Conservation (phyloP, 2,797 vertebrate genomes). For the Luscinia luscinia region DNA sequence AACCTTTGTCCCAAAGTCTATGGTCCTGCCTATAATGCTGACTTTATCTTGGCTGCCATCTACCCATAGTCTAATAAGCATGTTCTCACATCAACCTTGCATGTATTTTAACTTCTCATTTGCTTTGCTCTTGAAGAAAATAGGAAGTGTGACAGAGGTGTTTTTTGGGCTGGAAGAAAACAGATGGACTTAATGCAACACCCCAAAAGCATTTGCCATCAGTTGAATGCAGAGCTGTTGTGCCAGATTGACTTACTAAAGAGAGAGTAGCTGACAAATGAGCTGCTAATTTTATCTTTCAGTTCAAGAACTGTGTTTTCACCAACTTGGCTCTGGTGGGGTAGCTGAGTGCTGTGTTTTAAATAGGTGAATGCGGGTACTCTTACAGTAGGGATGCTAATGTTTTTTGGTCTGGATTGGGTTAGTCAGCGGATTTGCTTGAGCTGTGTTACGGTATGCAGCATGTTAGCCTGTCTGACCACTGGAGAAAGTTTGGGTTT, state of each 20-base stretch:
- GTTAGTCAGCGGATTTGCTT: conserved; percentile 39
- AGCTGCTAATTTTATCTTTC: conserved; percentile 72
- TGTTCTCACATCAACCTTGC: not conserved
- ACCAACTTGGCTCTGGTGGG: not conserved
- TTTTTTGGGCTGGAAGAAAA: not conserved
- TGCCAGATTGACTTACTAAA: conserved; percentile 52
- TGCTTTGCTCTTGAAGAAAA: not conserved
- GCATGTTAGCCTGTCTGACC: conserved; percentile 20
- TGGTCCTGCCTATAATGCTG: conserved; percentile 44
- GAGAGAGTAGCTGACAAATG: conserved; percentile 67
- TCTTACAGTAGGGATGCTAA: not conserved
- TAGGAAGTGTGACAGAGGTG: not conserved
- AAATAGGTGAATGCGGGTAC: not conserved
- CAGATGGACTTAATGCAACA: not conserved
- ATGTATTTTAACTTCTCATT: not conserved
- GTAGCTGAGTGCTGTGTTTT: not conserved
- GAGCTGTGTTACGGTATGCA: conserved; percentile 22
- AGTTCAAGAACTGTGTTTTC: conserved; percentile 47
- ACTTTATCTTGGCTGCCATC: conserved; percentile 35
- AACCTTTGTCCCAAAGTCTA: conserved; percentile 56
- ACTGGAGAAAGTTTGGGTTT: conserved; percentile 60
- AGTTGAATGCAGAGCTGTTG: not conserved
- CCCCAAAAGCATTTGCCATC: conserved; percentile 30
- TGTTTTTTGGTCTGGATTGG: conserved; percentile 2
- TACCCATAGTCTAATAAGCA: conserved; percentile 12